A percentile compares a stretch with the other conserved stretches of the same genome.
These are phyloP conservation scores for Pavo muticus DNA, from an alignment of 2,113 vertebrate genomes.

Conservation along the genomic window DNA sequence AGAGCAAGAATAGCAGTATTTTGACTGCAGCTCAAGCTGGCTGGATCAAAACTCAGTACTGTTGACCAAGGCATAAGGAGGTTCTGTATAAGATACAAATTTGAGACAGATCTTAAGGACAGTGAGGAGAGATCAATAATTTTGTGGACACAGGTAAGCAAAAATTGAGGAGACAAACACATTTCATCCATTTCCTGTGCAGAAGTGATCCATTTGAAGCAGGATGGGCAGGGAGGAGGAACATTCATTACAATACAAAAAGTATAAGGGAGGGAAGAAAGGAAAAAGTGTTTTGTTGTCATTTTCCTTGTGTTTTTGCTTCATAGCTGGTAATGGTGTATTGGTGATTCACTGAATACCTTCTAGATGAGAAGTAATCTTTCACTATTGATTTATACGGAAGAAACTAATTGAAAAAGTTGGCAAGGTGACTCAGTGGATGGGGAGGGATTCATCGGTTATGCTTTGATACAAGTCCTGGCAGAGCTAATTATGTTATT, in stretches of 20 bases:
- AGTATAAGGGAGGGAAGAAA: neutral
- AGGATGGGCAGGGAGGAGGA: neutral
- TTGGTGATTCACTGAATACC: constrained; percentile 37
- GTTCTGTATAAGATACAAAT: neutral
- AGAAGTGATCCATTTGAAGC: neutral
- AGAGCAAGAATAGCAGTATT: neutral
- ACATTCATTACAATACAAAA: neutral
- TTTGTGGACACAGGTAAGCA: neutral
- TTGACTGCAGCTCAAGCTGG: neutral
- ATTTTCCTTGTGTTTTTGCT: constrained; percentile 13
- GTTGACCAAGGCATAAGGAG: neutral
- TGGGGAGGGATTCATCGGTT: constrained; percentile 51
- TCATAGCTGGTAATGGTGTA: constrained; percentile 15
- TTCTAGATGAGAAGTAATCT: constrained; percentile 49
- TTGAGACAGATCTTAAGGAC: neutral
- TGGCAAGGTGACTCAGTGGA: constrained; percentile 50
- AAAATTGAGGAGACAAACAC: neutral
- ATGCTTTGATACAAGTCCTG: constrained; percentile 41
- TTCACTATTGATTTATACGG: constrained; percentile 61
- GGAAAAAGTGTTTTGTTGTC: neutral
- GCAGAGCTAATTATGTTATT: constrained; percentile 43
- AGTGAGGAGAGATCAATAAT: neutral
- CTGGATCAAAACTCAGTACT: neutral
- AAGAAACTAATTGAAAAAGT: constrained; percentile 43
- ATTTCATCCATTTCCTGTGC: neutral